Percentiles rank a stretch among this genome's conserved stretches.
Conservation (phyloP, 2,113 vertebrate species). For the Catharus fuscescens region DNA sequence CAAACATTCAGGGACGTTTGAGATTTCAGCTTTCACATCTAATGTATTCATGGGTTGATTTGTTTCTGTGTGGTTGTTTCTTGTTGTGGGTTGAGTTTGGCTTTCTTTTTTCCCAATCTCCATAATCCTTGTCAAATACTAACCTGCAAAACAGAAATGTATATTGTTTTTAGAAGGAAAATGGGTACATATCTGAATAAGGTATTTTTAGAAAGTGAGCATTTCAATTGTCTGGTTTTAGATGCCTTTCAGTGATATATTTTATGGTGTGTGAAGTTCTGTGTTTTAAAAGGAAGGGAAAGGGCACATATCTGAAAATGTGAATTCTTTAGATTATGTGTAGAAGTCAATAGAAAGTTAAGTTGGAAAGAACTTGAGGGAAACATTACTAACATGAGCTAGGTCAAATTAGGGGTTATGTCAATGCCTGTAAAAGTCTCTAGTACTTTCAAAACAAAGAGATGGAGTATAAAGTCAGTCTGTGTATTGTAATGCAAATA, state of each 20-base stretch:
- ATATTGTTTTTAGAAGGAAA: neutral
- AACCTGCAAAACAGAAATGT: neutral
- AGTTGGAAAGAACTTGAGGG: neutral
- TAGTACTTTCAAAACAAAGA: neutral
- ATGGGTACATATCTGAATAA: neutral
- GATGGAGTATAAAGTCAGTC: neutral
- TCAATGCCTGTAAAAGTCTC: neutral
- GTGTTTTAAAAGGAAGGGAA: neutral
- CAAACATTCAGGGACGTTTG: neutral
- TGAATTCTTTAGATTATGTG: neutral
- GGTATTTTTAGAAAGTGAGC: neutral
- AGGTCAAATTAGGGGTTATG: neutral
- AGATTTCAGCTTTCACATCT: slow-evolving; percentile 1
- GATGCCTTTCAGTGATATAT: neutral
- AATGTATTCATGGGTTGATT: neutral
- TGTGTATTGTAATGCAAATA: neutral
- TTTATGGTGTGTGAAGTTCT: neutral
- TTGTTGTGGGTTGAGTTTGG: neutral
- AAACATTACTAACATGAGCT: neutral
- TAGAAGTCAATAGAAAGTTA: neutral
- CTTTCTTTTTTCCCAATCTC: neutral
- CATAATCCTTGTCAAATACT: neutral
- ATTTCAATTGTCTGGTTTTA: neutral
- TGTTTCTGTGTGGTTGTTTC: neutral
- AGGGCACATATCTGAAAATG: neutral